phyloP scores from a whole-genome alignment of 2,888 invertebrate genomes.

The Philaethria dido region DNA sequence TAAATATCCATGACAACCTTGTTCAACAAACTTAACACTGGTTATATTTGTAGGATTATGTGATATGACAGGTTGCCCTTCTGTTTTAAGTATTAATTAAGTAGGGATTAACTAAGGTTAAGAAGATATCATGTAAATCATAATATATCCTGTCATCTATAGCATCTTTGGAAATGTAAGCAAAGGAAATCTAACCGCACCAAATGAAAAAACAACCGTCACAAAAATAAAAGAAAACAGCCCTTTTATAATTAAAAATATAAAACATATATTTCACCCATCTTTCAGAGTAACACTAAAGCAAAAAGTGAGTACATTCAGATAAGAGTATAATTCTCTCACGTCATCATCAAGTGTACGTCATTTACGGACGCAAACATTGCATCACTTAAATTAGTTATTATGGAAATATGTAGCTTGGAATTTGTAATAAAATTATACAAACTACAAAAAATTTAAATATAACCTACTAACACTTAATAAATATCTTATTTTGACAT shows the following conservation, averaged over 20 bases:
- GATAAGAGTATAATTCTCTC: conserved; percentile 7
- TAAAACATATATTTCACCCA: neutral
- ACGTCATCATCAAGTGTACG: conserved; percentile 18
- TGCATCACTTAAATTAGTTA: conserved; percentile 23
- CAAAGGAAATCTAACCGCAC: too few relatives aligned
- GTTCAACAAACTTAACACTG: neutral
- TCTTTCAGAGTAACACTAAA: neutral
- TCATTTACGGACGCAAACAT: conserved; percentile 25
- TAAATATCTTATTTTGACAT: neutral
- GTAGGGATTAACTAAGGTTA: neutral
- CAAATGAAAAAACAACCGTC: too few relatives aligned
- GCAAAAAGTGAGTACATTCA: neutral
- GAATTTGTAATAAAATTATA: conserved; percentile 4
- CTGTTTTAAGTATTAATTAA: conserved; percentile 9
- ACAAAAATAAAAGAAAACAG: too few relatives aligned
- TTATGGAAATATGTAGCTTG: neutral
- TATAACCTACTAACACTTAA: neutral
- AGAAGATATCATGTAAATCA: neutral
- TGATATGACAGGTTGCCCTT: conserved; percentile 6
- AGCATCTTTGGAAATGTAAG: neutral
- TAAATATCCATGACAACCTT: neutral
- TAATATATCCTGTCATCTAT: neutral
- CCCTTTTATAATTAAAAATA: neutral
- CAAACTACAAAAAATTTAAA: neutral
- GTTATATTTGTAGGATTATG: neutral